A percentile compares a stretch with the other conserved stretches of the same genome.
phyloP scores from a whole-genome alignment of 23 tunicate species.

The Pegea sp. region DNA sequence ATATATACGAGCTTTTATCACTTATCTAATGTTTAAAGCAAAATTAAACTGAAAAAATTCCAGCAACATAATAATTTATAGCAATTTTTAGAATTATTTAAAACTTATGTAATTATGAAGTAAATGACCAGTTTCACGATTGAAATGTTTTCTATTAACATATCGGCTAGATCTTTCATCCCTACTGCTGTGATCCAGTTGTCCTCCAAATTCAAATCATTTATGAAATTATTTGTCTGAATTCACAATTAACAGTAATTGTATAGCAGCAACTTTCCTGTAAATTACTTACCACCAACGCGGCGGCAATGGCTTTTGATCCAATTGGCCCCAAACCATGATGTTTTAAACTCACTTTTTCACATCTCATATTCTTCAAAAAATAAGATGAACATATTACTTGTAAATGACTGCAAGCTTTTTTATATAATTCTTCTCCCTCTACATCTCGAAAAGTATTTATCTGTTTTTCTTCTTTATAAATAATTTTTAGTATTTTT shows the following conservation, averaged over 20 bases:
- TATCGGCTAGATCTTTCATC: constrained; percentile 34
- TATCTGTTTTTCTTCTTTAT: constrained; percentile 10
- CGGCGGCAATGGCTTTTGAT: constrained; percentile 62
- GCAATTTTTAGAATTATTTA: too few relatives aligned
- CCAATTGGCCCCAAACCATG: constrained; percentile 74
- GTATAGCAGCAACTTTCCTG: neutral
- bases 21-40: too few relatives aligned
- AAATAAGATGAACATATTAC: constrained; percentile 66
- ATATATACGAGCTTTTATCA: too few relatives aligned
- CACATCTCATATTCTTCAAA: constrained; percentile 23
- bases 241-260: neutral
- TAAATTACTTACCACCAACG: constrained; percentile 43
- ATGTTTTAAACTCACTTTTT: constrained; percentile 42
- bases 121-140: too few relatives aligned
- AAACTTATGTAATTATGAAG: too few relatives aligned
- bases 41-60: too few relatives aligned
- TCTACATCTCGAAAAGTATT: constrained; percentile 29
- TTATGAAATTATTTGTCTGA: constrained; percentile 45
- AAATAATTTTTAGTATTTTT: neutral
- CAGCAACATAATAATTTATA: too few relatives aligned
- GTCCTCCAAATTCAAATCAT: constrained; percentile 40
- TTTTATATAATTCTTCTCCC: constrained; percentile 32
- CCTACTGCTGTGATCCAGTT: constrained; percentile 80
- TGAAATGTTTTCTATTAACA: constrained; percentile 74
- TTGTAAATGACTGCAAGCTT: constrained; percentile 46